Percentiles rank a stretch among this genome's conserved stretches.
Conservation (phyloP, 2,888 invertebrate species). For the Aromia moschata region DNA sequence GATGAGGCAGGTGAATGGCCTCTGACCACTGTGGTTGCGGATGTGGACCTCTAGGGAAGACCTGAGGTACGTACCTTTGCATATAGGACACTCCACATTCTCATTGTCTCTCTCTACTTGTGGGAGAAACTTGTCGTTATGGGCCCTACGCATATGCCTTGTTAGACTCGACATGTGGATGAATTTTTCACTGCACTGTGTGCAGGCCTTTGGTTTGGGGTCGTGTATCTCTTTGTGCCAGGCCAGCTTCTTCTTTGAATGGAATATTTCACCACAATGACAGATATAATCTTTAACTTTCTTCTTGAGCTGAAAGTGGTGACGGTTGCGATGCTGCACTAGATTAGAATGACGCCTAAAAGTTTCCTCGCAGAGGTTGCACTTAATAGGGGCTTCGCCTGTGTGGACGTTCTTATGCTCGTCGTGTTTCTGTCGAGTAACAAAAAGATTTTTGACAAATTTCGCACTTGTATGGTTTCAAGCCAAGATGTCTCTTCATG, state of each 20-base stretch:
- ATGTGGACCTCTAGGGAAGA: slow-evolving; percentile 83
- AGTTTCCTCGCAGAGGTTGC: slow-evolving; percentile 80
- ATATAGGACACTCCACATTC: slow-evolving; percentile 81
- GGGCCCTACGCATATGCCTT: slow-evolving; percentile 82
- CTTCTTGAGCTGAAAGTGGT: slow-evolving; percentile 77
- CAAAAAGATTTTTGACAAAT: slow-evolving; percentile 84
- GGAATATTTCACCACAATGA: slow-evolving; percentile 80
- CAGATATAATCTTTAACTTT: slow-evolving; percentile 68
- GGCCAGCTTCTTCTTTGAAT: slow-evolving; percentile 82
- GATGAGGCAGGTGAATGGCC: slow-evolving; percentile 81
- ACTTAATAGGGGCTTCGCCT: slow-evolving; percentile 82
- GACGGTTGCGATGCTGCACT: slow-evolving; percentile 82
- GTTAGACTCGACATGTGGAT: slow-evolving; percentile 85
- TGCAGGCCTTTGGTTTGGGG: slow-evolving; percentile 82
- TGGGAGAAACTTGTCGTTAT: slow-evolving; percentile 79
- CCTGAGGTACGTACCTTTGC: slow-evolving; percentile 78
- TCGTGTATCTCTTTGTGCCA: slow-evolving; percentile 90
- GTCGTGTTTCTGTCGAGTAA: slow-evolving; percentile 81
- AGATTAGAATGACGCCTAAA: slow-evolving; percentile 87
- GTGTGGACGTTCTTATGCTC: slow-evolving; percentile 88
- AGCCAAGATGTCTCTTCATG: slow-evolving; percentile 79
- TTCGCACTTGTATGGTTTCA: slow-evolving; percentile 75
- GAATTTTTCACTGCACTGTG: slow-evolving; percentile 87
- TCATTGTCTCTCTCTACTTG: slow-evolving; percentile 69
- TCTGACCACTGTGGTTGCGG: slow-evolving; percentile 78